phyloP scores from a whole-genome alignment of 2,888 invertebrate species.

The Sesia apiformis region DNA sequence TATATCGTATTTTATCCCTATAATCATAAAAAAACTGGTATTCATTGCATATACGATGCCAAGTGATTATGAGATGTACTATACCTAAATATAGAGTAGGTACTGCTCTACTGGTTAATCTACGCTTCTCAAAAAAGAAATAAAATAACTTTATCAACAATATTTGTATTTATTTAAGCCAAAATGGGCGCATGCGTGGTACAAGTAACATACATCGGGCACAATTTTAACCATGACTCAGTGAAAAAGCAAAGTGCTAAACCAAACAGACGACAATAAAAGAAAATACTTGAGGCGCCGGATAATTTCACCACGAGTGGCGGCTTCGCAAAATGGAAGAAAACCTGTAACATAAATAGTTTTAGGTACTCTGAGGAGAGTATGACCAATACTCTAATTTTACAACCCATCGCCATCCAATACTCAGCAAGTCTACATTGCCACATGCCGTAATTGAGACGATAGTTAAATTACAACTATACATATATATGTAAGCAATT shows the following conservation, averaged over 20 bases:
- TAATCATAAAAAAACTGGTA: too few species aligned
- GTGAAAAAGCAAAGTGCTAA: slow-evolving; percentile 43
- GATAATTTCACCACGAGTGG: slow-evolving; percentile 54
- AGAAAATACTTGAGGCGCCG: slow-evolving; percentile 56
- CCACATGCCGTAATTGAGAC: neutral
- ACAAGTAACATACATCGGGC: slow-evolving; percentile 14
- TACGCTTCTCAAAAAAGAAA: too few species aligned
- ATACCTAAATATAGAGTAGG: too few species aligned
- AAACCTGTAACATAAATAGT: slow-evolving; percentile 55
- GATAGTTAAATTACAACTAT: slow-evolving; percentile 18
- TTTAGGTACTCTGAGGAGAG: slow-evolving; percentile 27
- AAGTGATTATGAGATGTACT: too few species aligned
- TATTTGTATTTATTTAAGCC: neutral
- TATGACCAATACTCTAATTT: slow-evolving; percentile 68
- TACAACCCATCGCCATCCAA: slow-evolving; percentile 23
- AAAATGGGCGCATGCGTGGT: neutral
- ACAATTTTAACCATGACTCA: slow-evolving; percentile 61
- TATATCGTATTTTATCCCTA: too few species aligned
- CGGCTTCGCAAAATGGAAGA: slow-evolving; percentile 48
- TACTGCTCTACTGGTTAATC: too few species aligned
- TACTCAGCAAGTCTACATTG: neutral
- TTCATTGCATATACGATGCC: too few species aligned
- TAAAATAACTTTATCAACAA: too few species aligned
- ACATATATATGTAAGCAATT: slow-evolving; percentile 7
- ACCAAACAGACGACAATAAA: slow-evolving; percentile 48